A percentile compares a stretch with the other conserved stretches of the same genome.
Conservation (phyloP, 2,113 vertebrate genomes). For the Charadrius vociferus region DNA sequence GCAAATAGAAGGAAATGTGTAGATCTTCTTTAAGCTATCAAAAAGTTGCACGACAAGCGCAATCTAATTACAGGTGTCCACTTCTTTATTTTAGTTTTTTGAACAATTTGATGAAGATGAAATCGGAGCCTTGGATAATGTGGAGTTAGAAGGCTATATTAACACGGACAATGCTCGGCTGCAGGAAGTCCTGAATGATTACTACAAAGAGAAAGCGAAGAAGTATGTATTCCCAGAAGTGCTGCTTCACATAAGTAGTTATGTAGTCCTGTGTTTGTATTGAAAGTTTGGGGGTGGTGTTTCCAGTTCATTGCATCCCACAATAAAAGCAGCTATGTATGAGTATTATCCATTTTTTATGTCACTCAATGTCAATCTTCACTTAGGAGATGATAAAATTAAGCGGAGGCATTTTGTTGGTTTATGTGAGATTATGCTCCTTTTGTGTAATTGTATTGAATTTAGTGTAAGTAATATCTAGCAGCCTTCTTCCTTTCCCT, state of each 20-base stretch:
- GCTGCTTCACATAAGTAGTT: not conserved
- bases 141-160: constrained; percentile 92
- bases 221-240: constrained; percentile 77
- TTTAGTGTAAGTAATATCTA: not conserved
- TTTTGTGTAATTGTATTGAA: not conserved
- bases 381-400: not conserved
- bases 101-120: constrained; percentile 96
- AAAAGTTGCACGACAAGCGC: not conserved
- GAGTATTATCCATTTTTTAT: not conserved
- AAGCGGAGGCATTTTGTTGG: not conserved
- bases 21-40: not conserved
- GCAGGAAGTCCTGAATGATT: constrained; percentile 89
- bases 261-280: not conserved
- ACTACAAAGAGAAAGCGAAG: constrained; percentile 87
- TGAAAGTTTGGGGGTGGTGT: not conserved
- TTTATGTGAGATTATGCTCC: not conserved
- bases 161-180: constrained; percentile 83
- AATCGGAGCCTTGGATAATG: constrained; percentile 94
- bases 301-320: not conserved
- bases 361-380: not conserved
- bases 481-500: not conserved
- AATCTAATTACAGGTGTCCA: not conserved
- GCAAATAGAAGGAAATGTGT: not conserved
- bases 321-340: not conserved
- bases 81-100: constrained; percentile 83